phyloP scores from a whole-genome alignment of 2,113 vertebrate species.

The Balaenoptera acutorostrata region DNA sequence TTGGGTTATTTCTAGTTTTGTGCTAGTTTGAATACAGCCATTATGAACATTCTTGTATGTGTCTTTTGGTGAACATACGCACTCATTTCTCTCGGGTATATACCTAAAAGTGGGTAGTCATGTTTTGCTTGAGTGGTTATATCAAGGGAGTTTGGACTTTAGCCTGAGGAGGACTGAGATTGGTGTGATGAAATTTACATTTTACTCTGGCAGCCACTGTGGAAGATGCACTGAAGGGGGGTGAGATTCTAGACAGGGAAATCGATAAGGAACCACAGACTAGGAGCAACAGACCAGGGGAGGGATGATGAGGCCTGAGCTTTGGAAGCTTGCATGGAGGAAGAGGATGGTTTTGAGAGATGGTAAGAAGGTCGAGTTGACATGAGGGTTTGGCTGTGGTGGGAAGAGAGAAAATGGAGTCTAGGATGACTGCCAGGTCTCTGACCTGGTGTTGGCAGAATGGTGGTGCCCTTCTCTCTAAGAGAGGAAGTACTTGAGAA shows the following conservation, averaged over 20 bases:
- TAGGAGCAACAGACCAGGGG: neutral
- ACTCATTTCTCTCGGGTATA: neutral
- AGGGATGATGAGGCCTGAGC: neutral
- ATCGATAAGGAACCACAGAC: neutral
- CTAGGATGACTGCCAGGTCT: neutral
- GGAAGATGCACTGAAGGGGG: neutral
- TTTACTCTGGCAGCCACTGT: neutral
- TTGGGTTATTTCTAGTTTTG: neutral
- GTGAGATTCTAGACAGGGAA: neutral
- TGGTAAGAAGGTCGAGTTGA: neutral
- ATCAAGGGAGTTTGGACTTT: neutral
- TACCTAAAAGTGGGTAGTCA: neutral
- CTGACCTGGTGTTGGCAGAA: neutral
- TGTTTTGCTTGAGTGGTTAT: neutral
- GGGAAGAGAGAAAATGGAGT: neutral
- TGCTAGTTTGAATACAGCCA: neutral
- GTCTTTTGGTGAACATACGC: neutral
- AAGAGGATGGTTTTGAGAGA: neutral
- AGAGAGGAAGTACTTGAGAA: neutral
- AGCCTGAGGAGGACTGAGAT: neutral
- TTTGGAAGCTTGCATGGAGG: neutral
- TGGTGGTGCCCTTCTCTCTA: neutral
- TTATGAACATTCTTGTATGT: neutral
- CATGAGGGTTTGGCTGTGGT: neutral
- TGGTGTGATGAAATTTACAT: neutral